phyloP scores from a whole-genome alignment of 1,140 invertebrate species.

The Drosophila nikananu region DNA sequence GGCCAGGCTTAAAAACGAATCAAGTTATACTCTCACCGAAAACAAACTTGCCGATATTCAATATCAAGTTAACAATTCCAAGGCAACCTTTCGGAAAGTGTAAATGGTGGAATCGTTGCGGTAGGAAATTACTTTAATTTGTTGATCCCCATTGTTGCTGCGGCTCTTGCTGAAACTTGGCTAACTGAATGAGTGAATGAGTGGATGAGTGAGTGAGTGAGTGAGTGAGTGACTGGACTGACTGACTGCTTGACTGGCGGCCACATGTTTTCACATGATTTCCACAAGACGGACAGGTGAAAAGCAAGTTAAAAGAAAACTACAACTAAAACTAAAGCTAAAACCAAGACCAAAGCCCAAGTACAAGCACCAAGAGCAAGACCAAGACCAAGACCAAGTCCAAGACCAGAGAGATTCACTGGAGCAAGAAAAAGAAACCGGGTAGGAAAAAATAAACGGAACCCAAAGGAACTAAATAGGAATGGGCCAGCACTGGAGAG shows the following conservation, averaged over 20 bases:
- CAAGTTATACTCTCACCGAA: conserved; percentile 1
- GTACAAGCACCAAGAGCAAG: conserved; percentile 26
- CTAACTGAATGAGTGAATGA: conserved; percentile 75
- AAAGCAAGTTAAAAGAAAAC: conserved; percentile 71
- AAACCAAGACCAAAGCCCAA: conserved; percentile 52
- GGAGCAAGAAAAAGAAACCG: conserved; percentile 54
- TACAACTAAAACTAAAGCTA: conserved; percentile 31
- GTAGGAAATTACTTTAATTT: conserved; percentile 84
- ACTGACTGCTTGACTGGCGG: conserved; percentile 67
- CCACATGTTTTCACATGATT: conserved; percentile 84
- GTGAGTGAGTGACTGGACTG: conserved; percentile 48
- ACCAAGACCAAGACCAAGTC: conserved; percentile 31
- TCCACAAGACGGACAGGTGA: conserved; percentile 81
- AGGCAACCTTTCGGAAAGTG: conserved; percentile 30
- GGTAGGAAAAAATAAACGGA: conserved; percentile 48
- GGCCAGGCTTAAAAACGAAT: conserved; percentile 16
- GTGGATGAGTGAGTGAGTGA: conserved; percentile 33
- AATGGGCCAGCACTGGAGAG: conserved; percentile 10
- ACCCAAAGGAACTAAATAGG: conserved; percentile 56
- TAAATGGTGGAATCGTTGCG: conserved; percentile 68
- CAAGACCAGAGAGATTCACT: conserved; percentile 48
- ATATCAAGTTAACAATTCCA: conserved; percentile 23
- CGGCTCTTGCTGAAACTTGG: conserved; percentile 62
- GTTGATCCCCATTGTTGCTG: conserved; percentile 65
- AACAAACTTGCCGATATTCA: background rate